Evolutionary conservation across 2,797 vertebrate species (phyloP).

Genomic region (Notamacropus eugenii): DNA sequence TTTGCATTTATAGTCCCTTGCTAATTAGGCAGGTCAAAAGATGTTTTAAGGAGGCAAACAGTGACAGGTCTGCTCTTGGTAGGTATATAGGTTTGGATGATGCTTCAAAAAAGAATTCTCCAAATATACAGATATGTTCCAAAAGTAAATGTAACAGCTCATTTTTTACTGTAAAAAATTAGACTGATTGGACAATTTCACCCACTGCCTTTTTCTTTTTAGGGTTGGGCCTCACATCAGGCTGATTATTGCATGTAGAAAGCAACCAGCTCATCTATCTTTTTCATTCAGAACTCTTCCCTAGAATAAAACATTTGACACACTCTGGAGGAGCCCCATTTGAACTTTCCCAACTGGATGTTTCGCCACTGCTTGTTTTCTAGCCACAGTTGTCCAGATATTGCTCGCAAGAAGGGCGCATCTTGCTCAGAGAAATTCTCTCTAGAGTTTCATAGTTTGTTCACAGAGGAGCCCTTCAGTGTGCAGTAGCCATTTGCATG

Average conservation of each 20-base stretch:
- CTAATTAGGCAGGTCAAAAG: slow-evolving; percentile 65
- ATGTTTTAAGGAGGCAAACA: slow-evolving; percentile 53
- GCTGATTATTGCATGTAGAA: background rate
- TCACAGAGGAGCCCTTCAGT: background rate
- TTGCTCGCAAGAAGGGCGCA: slow-evolving; percentile 30
- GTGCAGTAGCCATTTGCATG: background rate
- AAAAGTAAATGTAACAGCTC: slow-evolving; percentile 23
- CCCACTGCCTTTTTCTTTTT: slow-evolving; percentile 32
- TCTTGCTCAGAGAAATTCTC: background rate
- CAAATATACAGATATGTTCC: background rate
- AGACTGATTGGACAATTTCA: slow-evolving; percentile 5
- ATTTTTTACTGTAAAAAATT: slow-evolving; percentile 35
- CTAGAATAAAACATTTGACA: background rate
- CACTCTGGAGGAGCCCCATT: background rate
- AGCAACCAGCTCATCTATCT: background rate
- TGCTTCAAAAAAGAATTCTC: slow-evolving; percentile 23
- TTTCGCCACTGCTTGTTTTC: background rate
- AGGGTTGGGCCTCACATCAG: background rate
- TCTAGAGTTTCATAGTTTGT: background rate
- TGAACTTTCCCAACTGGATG: background rate
- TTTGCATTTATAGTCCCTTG: slow-evolving; percentile 8
- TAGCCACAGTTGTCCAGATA: background rate
- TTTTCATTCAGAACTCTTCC: background rate
- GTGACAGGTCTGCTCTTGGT: slow-evolving; percentile 33
- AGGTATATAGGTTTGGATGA: slow-evolving; percentile 12